Evolutionary conservation across 2,113 vertebrate species (phyloP).

Genomic region (Miniopterus natalensis): DNA sequence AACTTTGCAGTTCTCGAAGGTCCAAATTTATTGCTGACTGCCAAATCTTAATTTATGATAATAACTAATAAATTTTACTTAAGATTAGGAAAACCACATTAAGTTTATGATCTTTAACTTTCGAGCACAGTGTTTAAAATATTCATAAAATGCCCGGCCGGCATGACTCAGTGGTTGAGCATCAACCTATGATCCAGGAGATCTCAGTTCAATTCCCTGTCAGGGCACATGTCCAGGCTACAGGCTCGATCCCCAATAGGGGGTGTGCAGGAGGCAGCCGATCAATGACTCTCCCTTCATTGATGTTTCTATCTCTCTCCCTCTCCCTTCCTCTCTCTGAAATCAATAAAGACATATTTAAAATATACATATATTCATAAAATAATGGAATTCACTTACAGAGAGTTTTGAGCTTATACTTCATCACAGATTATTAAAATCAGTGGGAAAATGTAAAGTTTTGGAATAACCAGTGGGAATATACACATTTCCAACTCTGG

Average conservation of each 20-base stretch:
- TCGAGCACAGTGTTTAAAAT: neutral
- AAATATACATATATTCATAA: neutral
- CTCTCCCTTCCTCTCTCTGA: too few relatives aligned
- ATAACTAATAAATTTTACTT: constrained; percentile 30
- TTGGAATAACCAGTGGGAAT: neutral
- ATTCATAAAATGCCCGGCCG: neutral
- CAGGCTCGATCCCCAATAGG: too few relatives aligned
- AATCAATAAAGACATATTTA: too few relatives aligned
- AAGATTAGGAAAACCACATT: constrained; percentile 9
- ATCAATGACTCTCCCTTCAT: too few relatives aligned
- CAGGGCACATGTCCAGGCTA: too few relatives aligned
- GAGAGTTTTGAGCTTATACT: neutral
- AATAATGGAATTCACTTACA: neutral
- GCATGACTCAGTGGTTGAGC: too few relatives aligned
- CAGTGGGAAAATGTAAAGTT: neutral
- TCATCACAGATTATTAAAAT: neutral
- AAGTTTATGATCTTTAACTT: neutral
- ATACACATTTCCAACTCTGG: constrained; percentile 8
- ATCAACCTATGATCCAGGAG: too few relatives aligned
- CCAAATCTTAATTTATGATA: constrained; percentile 15
- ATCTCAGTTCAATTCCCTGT: too few relatives aligned
- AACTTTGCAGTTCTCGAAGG: neutral
- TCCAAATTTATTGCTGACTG: neutral
- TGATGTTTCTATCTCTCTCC: too few relatives aligned
- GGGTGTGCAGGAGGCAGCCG: too few relatives aligned